A percentile compares a stretch with the other conserved stretches of the same genome.
Evolutionary conservation across 2,797 vertebrate species (phyloP).

Genomic region (Denticeps clupeoides): DNA sequence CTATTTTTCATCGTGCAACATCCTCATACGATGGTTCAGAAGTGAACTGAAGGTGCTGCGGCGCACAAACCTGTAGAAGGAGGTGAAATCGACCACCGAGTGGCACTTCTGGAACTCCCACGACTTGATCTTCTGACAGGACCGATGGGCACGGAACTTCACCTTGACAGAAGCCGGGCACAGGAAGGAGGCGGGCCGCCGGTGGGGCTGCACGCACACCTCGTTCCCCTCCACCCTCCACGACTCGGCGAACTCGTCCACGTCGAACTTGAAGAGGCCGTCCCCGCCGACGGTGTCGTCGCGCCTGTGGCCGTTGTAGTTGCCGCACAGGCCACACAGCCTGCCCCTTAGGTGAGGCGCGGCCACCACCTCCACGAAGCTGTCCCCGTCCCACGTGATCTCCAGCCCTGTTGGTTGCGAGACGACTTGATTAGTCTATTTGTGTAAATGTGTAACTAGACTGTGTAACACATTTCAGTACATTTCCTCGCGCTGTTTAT

Average conservation of each 20-base stretch:
- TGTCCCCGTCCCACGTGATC: conserved; percentile 98
- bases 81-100: conserved; percentile 74
- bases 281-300: conserved; percentile 90
- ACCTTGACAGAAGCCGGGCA: conserved; percentile 82
- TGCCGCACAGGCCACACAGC: conserved; percentile 92
- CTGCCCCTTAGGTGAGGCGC: conserved; percentile 81
- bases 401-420: conserved; percentile 74
- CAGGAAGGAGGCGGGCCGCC: conserved; percentile 68
- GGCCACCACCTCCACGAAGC: conserved; percentile 92
- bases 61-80: conserved; percentile 85
- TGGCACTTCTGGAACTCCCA: conserved; percentile 95
- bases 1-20: too few relatives aligned
- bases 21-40: too few relatives aligned
- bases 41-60: too few relatives aligned
- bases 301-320: conserved; percentile 92
- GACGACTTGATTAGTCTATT: too few relatives aligned
- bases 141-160: conserved; percentile 84
- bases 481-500: too few relatives aligned
- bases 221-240: conserved; percentile 90
- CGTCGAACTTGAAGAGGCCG: conserved; percentile 88
- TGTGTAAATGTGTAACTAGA: too few relatives aligned
- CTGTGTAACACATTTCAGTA: too few relatives aligned
- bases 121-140: conserved; percentile 90
- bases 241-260: conserved; percentile 91
- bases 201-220: conserved; percentile 67